Percentiles rank a stretch among this genome's conserved stretches.
phyloP scores from a whole-genome alignment of 2,113 vertebrate genomes.

The Phocoena phocoena region DNA sequence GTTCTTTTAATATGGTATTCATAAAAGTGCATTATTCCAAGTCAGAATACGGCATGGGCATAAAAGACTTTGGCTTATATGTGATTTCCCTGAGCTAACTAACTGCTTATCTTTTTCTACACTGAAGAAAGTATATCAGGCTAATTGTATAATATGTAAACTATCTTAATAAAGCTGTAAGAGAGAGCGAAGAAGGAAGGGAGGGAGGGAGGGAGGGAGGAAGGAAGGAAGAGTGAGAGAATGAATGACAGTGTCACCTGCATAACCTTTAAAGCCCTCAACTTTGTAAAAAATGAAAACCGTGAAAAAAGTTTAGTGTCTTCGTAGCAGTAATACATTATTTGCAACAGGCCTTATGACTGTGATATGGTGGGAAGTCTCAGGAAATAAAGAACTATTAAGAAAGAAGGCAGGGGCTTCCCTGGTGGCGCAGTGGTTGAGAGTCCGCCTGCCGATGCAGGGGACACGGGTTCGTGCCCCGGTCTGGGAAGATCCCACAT shows the following conservation, averaged over 20 bases:
- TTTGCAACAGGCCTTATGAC: not conserved
- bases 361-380: not conserved
- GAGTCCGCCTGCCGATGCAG: too few species aligned
- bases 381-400: not conserved
- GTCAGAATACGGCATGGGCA: rapidly evolving
- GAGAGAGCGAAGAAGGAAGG: not conserved
- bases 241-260: not conserved
- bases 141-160: not conserved
- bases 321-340: not conserved
- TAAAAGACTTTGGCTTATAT: not conserved
- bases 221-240: rapidly evolving
- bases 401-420: not conserved
- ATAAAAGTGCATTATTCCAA: not conserved
- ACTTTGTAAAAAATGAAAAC: not conserved
- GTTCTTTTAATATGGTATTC: not conserved
- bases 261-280: not conserved
- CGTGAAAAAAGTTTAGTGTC: not conserved
- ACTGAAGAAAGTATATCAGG: not conserved
- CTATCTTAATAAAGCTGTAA: not conserved
- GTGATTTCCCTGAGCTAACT: not conserved
- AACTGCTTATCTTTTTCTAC: not conserved
- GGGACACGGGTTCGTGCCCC: too few species aligned
- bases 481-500: too few species aligned
- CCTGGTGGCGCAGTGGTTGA: too few species aligned
- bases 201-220: not conserved